Conservation (phyloP, 1,140 invertebrate species). For the Drosophila hydei region DNA sequence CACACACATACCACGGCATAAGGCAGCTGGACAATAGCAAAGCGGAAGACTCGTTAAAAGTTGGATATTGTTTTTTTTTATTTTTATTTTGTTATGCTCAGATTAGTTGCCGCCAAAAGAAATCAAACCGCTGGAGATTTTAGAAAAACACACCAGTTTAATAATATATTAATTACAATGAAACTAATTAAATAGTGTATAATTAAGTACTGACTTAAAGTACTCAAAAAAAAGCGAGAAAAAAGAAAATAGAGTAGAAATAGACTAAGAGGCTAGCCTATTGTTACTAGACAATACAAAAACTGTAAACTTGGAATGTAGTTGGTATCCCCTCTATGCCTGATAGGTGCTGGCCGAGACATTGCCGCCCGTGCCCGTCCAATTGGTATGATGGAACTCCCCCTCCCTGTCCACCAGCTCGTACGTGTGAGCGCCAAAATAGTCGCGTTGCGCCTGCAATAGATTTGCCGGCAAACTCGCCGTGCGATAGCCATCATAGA, state of each 20-base stretch:
- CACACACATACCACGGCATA: conserved; percentile 12
- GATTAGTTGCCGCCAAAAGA: conserved; percentile 19
- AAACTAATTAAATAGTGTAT: conserved; percentile 45
- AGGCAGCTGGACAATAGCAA: conserved; percentile 29
- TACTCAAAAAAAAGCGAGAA: conserved; percentile 31
- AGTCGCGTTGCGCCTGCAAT: conserved; percentile 98
- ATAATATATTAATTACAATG: conserved; percentile 59
- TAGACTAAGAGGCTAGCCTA: conserved; percentile 16
- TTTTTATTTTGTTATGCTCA: conserved; percentile 32
- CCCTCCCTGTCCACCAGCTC: conserved; percentile 95
- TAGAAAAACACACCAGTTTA: conserved; percentile 67
- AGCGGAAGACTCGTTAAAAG: conserved; percentile 57
- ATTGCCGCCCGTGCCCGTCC: conserved; percentile 98
- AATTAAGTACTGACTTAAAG: conserved; percentile 56
- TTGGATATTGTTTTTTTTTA: conserved; percentile 48
- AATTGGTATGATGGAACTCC: conserved; percentile 98
- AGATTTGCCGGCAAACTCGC: conserved; percentile 94
- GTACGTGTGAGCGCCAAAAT: conserved; percentile 99
- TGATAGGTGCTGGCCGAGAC: conserved; percentile 98
- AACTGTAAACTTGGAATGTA: conserved; percentile 4
- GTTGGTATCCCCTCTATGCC: conserved; percentile 87
- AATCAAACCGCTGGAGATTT: conserved; percentile 34
- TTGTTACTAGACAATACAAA: conserved; percentile 4
- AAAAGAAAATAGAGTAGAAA: conserved; percentile 1
- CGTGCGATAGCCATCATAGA: conserved; percentile 97